Conservation (phyloP, 2,888 invertebrate species). For the Drosophila koepferae region DNA sequence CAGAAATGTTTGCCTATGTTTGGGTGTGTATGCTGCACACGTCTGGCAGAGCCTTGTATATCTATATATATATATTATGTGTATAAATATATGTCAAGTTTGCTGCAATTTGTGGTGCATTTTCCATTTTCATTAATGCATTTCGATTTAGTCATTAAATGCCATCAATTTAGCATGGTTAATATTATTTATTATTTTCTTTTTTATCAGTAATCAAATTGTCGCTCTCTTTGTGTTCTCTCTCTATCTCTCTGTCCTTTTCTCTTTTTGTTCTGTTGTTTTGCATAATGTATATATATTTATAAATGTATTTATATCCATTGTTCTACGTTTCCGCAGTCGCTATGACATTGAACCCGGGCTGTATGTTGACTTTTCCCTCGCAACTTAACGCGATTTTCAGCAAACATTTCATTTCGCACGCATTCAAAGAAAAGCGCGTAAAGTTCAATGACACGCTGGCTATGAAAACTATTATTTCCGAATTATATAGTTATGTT, state of each 20-base stretch:
- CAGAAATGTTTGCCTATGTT: constrained; percentile 58
- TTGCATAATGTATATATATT: constrained; percentile 25
- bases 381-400: constrained; percentile 16
- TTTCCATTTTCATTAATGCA: constrained; percentile 20
- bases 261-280: constrained; percentile 35
- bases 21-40: constrained; percentile 26
- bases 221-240: neutral
- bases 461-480: neutral
- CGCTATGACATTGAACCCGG: constrained; percentile 43
- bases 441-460: constrained; percentile 20
- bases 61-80: constrained; percentile 1
- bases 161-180: constrained; percentile 35
- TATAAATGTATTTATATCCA: constrained; percentile 24
- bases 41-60: constrained; percentile 3
- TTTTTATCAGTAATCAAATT: constrained; percentile 39
- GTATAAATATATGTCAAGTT: constrained; percentile 49
- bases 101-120: constrained; percentile 12
- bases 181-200: constrained; percentile 12
- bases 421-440: neutral
- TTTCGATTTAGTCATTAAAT: constrained; percentile 36
- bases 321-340: constrained; percentile 34
- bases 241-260: neutral
- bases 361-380: constrained; percentile 13
- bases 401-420: constrained; percentile 10
- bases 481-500: constrained; percentile 1